Base-by-base conservation (phyloP, 2,113 vertebrate species). In the Cavia porcellus region DNA sequence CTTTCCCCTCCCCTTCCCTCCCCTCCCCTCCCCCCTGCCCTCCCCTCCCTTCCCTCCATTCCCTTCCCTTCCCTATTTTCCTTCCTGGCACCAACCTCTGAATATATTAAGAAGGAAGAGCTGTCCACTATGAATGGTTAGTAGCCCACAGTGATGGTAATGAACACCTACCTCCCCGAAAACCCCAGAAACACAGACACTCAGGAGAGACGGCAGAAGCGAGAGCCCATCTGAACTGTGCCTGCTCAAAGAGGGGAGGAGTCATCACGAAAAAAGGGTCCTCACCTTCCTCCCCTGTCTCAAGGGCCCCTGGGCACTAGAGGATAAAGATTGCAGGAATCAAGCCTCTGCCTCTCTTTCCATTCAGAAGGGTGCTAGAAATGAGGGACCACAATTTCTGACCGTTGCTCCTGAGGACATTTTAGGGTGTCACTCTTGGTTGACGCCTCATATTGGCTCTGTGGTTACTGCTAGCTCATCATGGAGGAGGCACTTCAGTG, bases 121-220 rank as follows among this genome's bases (percentile, higher is more conserved):
- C 14, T 52, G 7, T 25, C 17, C 55, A 13, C 22, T 4, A 11
- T 2, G 55, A 84, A 32, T 8, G n/a, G 11, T 32, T 52, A 17
- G n/a, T 28, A 17, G 13, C 1, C 1, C 7, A 5, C 9, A 12
- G 20, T 4, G 32, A 1, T 0, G 12, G 20, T 3, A 25, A 0
- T 0, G 5, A 24, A 9, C n/a, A 25, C 83, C 24, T 42, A 24
- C 19, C 1, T 87, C 45, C 12, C 10, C 25, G 42, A 20, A 70
- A 89, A 57, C 50, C 17, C 14, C 52, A 55, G 52, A 14, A 55
- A 55, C 52, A 55, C 52, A 55, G 52, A 15, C 25, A n/a, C 3
- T 55, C 55, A 9, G 47, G 35, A 7, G 15, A 72, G 14, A 59
- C 1, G 32, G 52, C 1, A 1, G 28, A 2, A 1, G 42, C 1